Percentiles rank a stretch among this genome's conserved stretches.
Conservation (phyloP, 2,797 vertebrate genomes). For the Urosaurus nigricauda region DNA sequence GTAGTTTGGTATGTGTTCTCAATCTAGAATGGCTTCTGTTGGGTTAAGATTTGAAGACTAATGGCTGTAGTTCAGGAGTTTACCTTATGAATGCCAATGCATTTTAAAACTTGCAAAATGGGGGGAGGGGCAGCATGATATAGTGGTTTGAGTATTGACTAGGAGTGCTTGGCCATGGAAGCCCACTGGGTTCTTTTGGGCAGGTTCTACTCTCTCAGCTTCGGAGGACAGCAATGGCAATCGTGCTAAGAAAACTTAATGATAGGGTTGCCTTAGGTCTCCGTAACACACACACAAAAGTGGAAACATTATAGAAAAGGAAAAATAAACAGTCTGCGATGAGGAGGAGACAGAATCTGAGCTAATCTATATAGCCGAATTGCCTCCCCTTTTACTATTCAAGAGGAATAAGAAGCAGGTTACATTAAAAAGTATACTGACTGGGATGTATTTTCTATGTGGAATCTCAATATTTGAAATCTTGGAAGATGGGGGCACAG, state of each 20-base stretch:
- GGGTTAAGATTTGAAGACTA: not conserved
- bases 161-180: too few species aligned
- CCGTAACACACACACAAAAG: not conserved
- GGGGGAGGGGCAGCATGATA: too few species aligned
- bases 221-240: too few species aligned
- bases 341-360: not conserved
- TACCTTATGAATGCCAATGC: not conserved
- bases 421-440: not conserved
- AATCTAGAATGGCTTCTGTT: not conserved
- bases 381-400: not conserved
- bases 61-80: not conserved
- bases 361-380: not conserved
- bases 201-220: too few species aligned
- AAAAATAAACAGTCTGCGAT: not conserved
- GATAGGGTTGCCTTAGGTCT: too few species aligned
- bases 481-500: too few species aligned
- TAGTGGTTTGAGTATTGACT: too few species aligned
- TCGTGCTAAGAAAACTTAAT: too few species aligned
- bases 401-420: not conserved
- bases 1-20: not conserved
- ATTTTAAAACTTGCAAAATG: not conserved
- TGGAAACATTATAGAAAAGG: not conserved
- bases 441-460: too few species aligned
- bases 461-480: too few species aligned
- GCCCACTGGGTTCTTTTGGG: too few species aligned